A percentile compares a stretch with the other conserved stretches of the same genome.
These are phyloP conservation scores for Arctocebus calabarensis DNA, from an alignment of 2,797 vertebrate species.

Conservation along the genomic window DNA sequence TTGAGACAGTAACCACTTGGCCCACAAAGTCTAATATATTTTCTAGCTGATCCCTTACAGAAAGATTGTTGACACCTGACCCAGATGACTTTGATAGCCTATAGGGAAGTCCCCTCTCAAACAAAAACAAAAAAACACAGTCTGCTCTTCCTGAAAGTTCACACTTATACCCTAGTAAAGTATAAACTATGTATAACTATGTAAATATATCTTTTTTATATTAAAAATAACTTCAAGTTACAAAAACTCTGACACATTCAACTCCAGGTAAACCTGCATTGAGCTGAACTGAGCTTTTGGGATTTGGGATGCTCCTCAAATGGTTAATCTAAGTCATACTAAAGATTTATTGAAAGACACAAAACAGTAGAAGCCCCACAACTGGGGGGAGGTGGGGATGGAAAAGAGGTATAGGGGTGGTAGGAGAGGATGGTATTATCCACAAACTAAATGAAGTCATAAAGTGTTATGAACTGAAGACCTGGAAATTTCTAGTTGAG, in stretches of 20 bases:
- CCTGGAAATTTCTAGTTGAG: not conserved
- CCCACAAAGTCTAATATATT: not conserved
- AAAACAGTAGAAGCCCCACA: not conserved
- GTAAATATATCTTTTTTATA: not conserved
- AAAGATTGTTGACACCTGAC: not conserved
- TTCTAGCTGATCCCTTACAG: not conserved
- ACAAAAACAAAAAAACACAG: not conserved
- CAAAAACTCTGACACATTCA: slow-evolving; percentile 17
- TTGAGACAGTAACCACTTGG: not conserved
- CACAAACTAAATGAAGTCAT: not conserved
- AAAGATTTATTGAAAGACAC: not conserved
- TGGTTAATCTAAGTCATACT: not conserved
- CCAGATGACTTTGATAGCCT: not conserved
- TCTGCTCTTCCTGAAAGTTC: not conserved
- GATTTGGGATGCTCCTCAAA: not conserved
- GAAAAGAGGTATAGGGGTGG: not conserved
- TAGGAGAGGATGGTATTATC: not conserved
- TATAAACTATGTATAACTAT: not conserved
- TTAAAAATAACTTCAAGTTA: not conserved
- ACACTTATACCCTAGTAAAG: not conserved
- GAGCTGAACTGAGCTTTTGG: not conserved
- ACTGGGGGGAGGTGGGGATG: not conserved
- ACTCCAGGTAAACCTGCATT: not conserved
- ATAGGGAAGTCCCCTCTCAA: not conserved
- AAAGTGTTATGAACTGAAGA: not conserved